Evolutionary conservation across 2,797 vertebrate species (phyloP).

Genomic region (Borostomias antarcticus): DNA sequence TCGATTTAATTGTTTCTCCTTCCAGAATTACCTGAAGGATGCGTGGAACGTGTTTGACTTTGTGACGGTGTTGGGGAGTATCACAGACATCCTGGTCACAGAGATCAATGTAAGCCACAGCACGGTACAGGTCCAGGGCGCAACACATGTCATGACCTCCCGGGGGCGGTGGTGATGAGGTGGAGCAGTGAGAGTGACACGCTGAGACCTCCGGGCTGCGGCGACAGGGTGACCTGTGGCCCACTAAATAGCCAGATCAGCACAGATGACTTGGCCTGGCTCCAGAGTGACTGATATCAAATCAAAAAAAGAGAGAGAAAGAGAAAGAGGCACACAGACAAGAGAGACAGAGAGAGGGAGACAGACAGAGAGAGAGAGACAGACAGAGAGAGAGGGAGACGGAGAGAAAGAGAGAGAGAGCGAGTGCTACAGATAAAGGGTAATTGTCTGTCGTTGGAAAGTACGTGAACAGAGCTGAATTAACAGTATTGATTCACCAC

Average conservation of each 20-base stretch:
- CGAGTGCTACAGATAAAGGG: neutral
- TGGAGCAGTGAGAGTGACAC: neutral
- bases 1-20: conserved; percentile 38
- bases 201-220: neutral
- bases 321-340: too few species aligned
- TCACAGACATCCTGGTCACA: conserved; percentile 98
- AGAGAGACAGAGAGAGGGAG: neutral
- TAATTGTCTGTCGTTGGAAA: too few species aligned
- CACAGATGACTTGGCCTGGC: conserved; percentile 21
- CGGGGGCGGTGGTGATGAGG: conserved; percentile 10
- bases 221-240: neutral
- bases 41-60: conserved; percentile 99
- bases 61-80: conserved; percentile 97
- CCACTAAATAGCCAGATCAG: conserved; percentile 24
- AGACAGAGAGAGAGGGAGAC: neutral
- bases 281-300: conserved; percentile 19
- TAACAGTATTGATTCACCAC: conserved; percentile 21
- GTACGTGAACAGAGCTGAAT: conserved; percentile 1
- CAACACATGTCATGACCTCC: neutral
- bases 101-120: conserved; percentile 92
- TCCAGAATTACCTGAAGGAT: conserved; percentile 94
- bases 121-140: neutral
- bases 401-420: neutral
- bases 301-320: neutral
- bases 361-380: neutral